Base-by-base conservation (phyloP, 2,888 invertebrate species). In the Hybos culiciformis region DNA sequence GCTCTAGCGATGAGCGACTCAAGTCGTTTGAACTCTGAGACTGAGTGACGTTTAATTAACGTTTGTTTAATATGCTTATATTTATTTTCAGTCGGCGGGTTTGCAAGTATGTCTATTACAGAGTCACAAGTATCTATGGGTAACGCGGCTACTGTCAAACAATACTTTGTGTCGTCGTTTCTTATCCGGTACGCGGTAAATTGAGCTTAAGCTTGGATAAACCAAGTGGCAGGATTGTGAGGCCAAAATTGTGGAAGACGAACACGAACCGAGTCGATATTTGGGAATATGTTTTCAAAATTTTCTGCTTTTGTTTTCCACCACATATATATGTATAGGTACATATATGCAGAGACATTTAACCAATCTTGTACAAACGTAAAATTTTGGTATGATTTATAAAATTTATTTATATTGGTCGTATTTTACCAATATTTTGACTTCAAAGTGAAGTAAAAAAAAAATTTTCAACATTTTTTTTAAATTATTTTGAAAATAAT, bases 71-170 rank as follows among this genome's bases (percentile, higher is more conserved):
- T n/a, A n/a, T 29, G 12, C n/a, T 29, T 12, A n/a, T 29, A 29
- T n/a, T n/a, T 12, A n/a, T 29, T 29, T 4, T 2, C 6, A n/a
- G 12, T n/a, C 4, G 29, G 29, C 2, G 29, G 29, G n/a, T 29
- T n/a, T 29, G 29, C 12, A 7, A 29, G 29, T 4, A 29, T 29
- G n/a, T 29, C 29, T 29, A 29, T 29, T n/a, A 29, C n/a, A n/a
- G 29, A 29, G 4, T 29, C 29, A 29, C 29, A 29, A 4, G 29
- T n/a, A n/a, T 29, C 29, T 29, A n/a, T 12, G 8, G 29, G 29
- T 29, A 29, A n/a, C 4, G 29, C 29, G 12, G 29, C 43, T 11
- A 44, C 24, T 26, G 32, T 32, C 32, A 32, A 32, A 32, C 32
- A 32, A 32, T 32, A 32, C 17, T 32, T 32, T 32, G 32, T 32